Evolutionary conservation across 1,140 invertebrate species (phyloP).

Genomic region (Vanessa tameamea): DNA sequence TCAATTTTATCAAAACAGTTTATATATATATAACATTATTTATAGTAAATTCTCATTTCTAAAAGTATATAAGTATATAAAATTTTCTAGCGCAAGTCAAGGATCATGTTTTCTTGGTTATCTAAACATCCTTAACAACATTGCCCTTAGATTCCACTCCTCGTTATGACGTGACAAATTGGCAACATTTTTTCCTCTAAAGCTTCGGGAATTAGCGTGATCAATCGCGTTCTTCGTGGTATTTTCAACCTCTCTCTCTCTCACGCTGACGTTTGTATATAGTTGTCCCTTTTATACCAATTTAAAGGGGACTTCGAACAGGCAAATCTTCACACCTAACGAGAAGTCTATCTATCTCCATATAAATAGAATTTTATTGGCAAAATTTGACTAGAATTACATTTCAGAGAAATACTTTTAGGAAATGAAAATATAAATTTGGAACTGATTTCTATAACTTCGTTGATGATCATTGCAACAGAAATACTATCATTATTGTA

Average conservation of each 20-base stretch:
- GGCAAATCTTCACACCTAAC: constrained; percentile 44
- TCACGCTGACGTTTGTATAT: constrained; percentile 33
- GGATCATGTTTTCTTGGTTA: background rate
- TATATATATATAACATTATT: too few relatives aligned
- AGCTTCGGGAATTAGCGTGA: constrained; percentile 74
- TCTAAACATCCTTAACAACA: constrained; percentile 17
- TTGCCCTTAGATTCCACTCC: constrained; percentile 50
- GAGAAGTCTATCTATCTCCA: background rate
- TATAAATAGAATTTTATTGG: background rate
- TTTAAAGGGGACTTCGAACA: constrained; percentile 38
- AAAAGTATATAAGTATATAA: too few relatives aligned
- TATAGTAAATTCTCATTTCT: too few relatives aligned
- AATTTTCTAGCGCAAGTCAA: background rate
- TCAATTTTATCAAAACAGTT: too few relatives aligned
- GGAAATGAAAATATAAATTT: too few relatives aligned
- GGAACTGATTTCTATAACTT: too few relatives aligned
- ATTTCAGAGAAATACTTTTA: background rate
- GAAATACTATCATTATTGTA: too few relatives aligned
- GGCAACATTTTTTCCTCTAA: constrained; percentile 69
- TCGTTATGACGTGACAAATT: constrained; percentile 76
- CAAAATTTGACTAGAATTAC: background rate
- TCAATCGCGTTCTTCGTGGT: constrained; percentile 70
- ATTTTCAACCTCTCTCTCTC: constrained; percentile 51
- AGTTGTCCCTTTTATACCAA: constrained; percentile 39
- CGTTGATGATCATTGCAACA: too few relatives aligned